Base-by-base conservation (phyloP, 1,140 invertebrate species). In the Proctacanthus coquilletti region DNA sequence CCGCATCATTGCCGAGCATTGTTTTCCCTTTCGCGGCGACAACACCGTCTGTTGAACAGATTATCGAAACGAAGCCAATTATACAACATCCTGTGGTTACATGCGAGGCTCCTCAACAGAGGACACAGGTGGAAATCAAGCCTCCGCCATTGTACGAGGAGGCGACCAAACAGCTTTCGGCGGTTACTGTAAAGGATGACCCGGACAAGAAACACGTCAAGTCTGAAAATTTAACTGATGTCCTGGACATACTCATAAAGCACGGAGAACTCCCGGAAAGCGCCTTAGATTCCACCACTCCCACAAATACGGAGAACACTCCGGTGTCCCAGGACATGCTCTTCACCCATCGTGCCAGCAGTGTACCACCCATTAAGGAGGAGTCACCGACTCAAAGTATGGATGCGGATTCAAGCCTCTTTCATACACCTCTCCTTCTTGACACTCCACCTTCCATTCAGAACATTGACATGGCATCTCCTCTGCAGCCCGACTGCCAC, bases 171-270 rank as follows among this genome's bases (percentile, higher is more conserved):
- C 66, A 75, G 34, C 30, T 64, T 33, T 57, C 63, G 2, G 57
- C 59, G n/a, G n/a, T n/a, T n/a, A 39, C 5, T 5, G 21, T 18
- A 25, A 23, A 21, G 31, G 31, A 10, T 5, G 14, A 14, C 14
- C 20, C 13, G 27, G 64, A 60, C 35, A 74, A 74, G 41, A 67
- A 51, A 38, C 66, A 69, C 44, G 63, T 82, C 11, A 84, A 85
- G 49, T 80, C 79, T 53, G 85, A 93, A 58, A 82, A 84, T 23
- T 83, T 95, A 40, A 89, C 93, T 53, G 89, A 95, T 61, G 88
- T 95, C 0, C 59, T 96, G n/a, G 88, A 94, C 52, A 93, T 95
- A 48, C 66, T 95, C 1, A 92, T 94, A 14, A 81, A 89, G 56
- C 89, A 88, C 57, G 89, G 89, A 30, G 89, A 94, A 53, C 53